These are phyloP conservation scores for Musca vetustissima DNA, from an alignment of 1,140 invertebrate species.

Conservation along the genomic window DNA sequence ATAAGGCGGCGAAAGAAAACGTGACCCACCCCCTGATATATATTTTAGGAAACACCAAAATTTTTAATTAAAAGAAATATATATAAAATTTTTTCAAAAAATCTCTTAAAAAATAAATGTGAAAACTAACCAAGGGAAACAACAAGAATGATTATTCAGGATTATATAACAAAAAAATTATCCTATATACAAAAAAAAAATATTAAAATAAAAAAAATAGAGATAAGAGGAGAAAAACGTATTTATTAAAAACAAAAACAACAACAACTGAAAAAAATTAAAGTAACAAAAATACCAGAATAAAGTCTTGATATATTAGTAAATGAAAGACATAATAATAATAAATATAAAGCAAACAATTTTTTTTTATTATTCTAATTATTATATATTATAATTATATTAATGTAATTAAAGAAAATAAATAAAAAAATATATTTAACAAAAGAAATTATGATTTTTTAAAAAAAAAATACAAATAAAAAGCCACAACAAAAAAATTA, in stretches of 20 bases:
- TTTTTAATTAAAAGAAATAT: too few species aligned
- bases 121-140: too few species aligned
- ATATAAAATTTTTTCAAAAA: too few species aligned
- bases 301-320: conserved; percentile 20
- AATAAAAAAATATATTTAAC: not conserved
- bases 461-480: not conserved
- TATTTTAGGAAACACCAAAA: too few species aligned
- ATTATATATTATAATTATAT: conserved; percentile 6
- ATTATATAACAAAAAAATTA: conserved; percentile 13
- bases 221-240: conserved; percentile 11
- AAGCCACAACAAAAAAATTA: not conserved
- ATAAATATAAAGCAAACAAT: not conserved
- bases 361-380: not conserved
- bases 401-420: not conserved
- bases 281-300: not conserved
- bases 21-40: too few species aligned
- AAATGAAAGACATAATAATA: conserved; percentile 16
- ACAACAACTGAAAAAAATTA: too few species aligned
- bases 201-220: conserved; percentile 6
- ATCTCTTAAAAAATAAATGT: too few species aligned
- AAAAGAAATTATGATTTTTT: conserved; percentile 8
- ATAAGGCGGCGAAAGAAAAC: too few species aligned
- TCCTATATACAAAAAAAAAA: not conserved
- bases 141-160: not conserved
- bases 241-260: not conserved